These are phyloP conservation scores for Chascanopsetta lugubris DNA, from an alignment of 2,113 vertebrate species.

Conservation along the genomic window DNA sequence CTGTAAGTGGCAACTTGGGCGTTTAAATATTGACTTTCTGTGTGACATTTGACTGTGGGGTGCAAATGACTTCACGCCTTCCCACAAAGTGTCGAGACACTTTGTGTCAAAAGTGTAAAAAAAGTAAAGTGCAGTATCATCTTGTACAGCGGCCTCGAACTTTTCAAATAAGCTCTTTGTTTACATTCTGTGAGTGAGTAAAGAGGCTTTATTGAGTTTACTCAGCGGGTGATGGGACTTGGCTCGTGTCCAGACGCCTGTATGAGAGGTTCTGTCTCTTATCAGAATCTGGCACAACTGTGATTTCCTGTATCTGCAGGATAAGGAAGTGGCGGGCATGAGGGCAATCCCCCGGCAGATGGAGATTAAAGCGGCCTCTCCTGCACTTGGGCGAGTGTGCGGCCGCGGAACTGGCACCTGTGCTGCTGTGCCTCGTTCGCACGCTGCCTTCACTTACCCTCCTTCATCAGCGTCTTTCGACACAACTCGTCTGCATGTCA, in stretches of 20 bases:
- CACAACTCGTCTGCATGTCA: conserved; percentile 55
- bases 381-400: conserved; percentile 15
- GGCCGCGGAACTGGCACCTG: conserved; percentile 24
- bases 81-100: conserved; percentile 17
- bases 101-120: conserved; percentile 8
- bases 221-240: background rate
- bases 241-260: conserved; percentile 44
- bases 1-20: background rate
- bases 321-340: conserved; percentile 53
- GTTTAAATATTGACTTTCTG: conserved; percentile 23
- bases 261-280: conserved; percentile 43
- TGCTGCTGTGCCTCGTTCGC: conserved; percentile 32
- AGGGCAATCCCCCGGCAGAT: conserved; percentile 34
- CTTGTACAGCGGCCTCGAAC: background rate
- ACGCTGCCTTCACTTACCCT: conserved; percentile 5
- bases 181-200: background rate
- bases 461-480: conserved; percentile 48
- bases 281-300: conserved; percentile 51
- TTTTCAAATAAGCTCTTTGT: background rate
- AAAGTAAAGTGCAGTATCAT: background rate
- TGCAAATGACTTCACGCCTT: conserved; percentile 31
- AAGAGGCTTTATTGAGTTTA: background rate
- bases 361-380: conserved; percentile 32
- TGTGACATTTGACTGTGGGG: conserved; percentile 42
- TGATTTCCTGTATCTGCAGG: conserved; percentile 55